These are phyloP conservation scores for Sebastes nivosus DNA, from an alignment of 2,797 vertebrate genomes.

Conservation along the genomic window DNA sequence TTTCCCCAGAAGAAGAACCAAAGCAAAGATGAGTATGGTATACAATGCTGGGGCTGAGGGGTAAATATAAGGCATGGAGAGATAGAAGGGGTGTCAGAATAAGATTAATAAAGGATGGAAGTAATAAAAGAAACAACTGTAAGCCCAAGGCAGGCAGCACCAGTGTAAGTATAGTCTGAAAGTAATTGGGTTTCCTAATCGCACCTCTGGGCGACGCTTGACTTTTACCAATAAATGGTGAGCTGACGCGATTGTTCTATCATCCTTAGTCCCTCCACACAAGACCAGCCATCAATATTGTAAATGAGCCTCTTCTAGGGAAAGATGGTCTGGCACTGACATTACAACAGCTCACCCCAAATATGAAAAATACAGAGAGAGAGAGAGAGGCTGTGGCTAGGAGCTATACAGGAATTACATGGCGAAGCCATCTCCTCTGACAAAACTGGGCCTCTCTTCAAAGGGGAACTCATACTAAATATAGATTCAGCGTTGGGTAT, in stretches of 20 bases:
- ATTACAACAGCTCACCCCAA: constrained; percentile 71
- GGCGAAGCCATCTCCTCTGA: constrained; percentile 64
- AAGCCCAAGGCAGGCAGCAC: constrained; percentile 72
- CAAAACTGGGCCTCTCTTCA: constrained; percentile 71
- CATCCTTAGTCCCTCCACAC: constrained; percentile 71
- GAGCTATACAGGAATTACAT: constrained; percentile 70
- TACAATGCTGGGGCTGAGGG: not conserved
- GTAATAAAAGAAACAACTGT: constrained; percentile 84
- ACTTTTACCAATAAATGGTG: constrained; percentile 83
- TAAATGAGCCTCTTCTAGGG: constrained; percentile 78
- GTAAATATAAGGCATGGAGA: constrained; percentile 15
- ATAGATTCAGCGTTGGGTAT: constrained; percentile 71
- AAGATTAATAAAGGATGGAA: constrained; percentile 79
- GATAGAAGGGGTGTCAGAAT: constrained; percentile 62
- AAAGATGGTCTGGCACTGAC: constrained; percentile 68
- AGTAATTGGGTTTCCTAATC: constrained; percentile 86
- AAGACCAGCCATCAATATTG: constrained; percentile 80
- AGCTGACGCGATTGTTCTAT: constrained; percentile 81
- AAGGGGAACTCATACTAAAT: constrained; percentile 71
- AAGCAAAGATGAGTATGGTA: constrained; percentile 9
- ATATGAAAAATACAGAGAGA: constrained; percentile 77
- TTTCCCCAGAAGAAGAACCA: constrained; percentile 12
- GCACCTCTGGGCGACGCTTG: constrained; percentile 80
- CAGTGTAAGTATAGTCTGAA: constrained; percentile 73
- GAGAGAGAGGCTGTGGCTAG: constrained; percentile 57